phyloP scores from a whole-genome alignment of 2,113 vertebrate species.

The Seriola dumerili region DNA sequence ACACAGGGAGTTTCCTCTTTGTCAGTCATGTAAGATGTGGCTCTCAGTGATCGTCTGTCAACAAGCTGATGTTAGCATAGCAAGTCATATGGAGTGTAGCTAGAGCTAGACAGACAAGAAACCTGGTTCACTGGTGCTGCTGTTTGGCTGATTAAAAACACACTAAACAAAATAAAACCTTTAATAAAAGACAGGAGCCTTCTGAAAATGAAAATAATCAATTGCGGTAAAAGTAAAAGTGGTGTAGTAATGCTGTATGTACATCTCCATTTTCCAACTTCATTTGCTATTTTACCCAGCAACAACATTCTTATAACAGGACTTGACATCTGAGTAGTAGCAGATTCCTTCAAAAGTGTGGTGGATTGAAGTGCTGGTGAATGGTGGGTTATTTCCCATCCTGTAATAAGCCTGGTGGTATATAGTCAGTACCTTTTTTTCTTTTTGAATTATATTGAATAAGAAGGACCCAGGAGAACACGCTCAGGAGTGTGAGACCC shows the following conservation, averaged over 20 bases:
- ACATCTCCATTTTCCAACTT: not conserved
- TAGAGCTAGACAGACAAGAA: not conserved
- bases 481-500: constrained; percentile 54
- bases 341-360: not conserved
- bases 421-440: constrained; percentile 19
- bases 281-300: not conserved
- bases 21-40: not conserved
- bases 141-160: not conserved
- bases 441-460: constrained; percentile 56
- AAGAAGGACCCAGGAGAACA: constrained; percentile 46
- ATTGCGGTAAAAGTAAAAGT: not conserved
- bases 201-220: not conserved
- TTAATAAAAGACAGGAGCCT: no score
- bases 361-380: constrained; percentile 29
- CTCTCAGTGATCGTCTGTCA: not conserved
- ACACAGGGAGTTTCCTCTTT: not conserved
- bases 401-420: not conserved
- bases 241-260: not conserved
- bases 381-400: constrained; percentile 25
- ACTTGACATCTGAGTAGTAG: constrained; percentile 7
- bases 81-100: not conserved
- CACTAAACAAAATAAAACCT: not conserved
- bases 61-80: not conserved
- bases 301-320: constrained; percentile 14
- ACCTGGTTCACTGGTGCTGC: not conserved